Evolutionary conservation across 2,113 vertebrate genomes (phyloP).

Genomic region (Dasyornis broadbenti): DNA sequence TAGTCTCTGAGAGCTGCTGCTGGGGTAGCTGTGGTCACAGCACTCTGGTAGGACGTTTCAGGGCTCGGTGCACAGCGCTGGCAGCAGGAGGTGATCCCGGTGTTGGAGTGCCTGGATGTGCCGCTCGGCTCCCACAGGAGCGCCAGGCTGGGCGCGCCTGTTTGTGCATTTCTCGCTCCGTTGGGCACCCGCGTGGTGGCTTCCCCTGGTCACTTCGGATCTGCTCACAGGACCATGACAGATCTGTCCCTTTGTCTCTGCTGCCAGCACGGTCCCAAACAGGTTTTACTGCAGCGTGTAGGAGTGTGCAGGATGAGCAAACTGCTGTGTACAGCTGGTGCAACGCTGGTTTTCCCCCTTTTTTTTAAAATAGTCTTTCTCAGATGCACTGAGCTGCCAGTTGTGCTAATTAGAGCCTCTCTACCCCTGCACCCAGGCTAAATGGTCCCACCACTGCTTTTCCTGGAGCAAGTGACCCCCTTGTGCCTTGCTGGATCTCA

Average conservation of each 20-base stretch:
- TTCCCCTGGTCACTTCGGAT: neutral
- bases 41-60: fast-evolving
- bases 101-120: fast-evolving
- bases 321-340: neutral
- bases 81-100: fast-evolving
- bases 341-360: fast-evolving
- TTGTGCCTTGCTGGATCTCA: neutral
- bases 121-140: neutral
- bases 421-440: neutral
- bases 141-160: neutral
- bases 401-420: neutral
- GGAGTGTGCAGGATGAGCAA: neutral
- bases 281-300: neutral
- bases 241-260: neutral
- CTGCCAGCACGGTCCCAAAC: neutral
- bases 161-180: fast-evolving
- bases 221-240: neutral
- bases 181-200: neutral
- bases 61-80: fast-evolving
- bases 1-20: fast-evolving
- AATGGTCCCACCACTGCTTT: neutral
- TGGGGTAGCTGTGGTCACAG: fast-evolving
- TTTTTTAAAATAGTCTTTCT: neutral
- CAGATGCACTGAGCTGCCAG: neutral
- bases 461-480: neutral